Percentiles rank a stretch among this genome's conserved stretches.
Evolutionary conservation across 2,113 vertebrate species (phyloP).

Genomic region (Nothocercus nigrocapillus): DNA sequence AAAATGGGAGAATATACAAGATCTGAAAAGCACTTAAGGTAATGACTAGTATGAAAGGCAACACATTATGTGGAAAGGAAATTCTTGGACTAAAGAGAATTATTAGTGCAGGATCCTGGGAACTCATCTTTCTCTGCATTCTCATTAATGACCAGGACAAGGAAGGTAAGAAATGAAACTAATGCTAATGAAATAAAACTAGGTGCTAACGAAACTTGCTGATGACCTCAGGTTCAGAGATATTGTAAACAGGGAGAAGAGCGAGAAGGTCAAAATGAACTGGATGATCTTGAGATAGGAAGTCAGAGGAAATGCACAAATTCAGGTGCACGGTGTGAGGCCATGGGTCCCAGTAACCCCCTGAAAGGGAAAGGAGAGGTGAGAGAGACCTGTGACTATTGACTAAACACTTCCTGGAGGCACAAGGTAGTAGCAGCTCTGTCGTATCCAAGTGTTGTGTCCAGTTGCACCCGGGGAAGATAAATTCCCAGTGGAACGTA

Average conservation of each 20-base stretch:
- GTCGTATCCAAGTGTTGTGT: background rate
- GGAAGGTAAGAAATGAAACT: background rate
- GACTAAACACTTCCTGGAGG: background rate
- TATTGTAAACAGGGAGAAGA: background rate
- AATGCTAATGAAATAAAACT: background rate
- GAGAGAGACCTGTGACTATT: background rate
- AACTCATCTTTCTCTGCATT: background rate
- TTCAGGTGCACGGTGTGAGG: background rate
- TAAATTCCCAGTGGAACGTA: background rate
- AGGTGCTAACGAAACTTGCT: background rate
- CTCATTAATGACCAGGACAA: background rate
- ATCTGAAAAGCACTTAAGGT: constrained; percentile 13
- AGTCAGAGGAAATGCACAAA: background rate
- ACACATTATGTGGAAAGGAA: constrained; percentile 43
- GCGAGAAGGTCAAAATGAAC: background rate
- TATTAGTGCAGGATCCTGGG: background rate
- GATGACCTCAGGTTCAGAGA: background rate
- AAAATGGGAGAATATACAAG: background rate
- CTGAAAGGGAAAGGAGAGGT: background rate
- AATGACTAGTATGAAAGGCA: constrained; percentile 39
- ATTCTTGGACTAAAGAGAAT: constrained; percentile 23
- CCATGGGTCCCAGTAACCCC: background rate
- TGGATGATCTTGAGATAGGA: background rate
- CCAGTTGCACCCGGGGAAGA: background rate
- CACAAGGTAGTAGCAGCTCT: background rate